Evolutionary conservation across 2,113 vertebrate genomes (phyloP).

Genomic region (Chaenocephalus aceratus): DNA sequence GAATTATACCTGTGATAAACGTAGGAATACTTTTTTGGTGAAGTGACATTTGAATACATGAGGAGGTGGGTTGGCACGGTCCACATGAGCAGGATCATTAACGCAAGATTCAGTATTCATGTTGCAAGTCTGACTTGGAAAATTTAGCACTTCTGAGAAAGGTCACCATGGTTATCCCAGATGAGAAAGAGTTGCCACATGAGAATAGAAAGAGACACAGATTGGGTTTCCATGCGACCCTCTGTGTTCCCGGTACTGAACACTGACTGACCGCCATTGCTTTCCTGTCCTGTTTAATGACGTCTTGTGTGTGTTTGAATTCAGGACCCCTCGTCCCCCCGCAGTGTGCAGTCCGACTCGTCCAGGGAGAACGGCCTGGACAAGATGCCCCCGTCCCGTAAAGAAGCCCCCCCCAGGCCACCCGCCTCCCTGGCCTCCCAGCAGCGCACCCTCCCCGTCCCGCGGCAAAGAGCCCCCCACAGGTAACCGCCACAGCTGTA

Average conservation of each 20-base stretch:
- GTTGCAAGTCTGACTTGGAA: background rate
- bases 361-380: conserved; percentile 92
- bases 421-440: conserved; percentile 90
- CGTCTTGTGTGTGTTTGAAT: background rate
- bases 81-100: no score
- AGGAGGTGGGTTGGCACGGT: no score
- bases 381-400: conserved; percentile 85
- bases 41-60: no score
- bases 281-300: background rate
- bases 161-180: background rate
- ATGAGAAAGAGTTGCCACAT: background rate
- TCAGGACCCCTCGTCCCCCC: conserved; percentile 92
- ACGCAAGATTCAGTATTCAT: no score
- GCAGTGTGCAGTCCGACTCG: conserved; percentile 92
- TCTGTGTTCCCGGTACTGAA: background rate
- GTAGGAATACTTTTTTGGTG: background rate
- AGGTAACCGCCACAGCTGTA: conserved; percentile 69
- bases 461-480: conserved; percentile 86
- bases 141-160: background rate
- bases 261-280: background rate
- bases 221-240: background rate
- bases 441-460: conserved; percentile 88
- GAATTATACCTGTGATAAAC: background rate
- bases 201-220: background rate
- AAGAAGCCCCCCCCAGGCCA: conserved; percentile 88